Percentiles rank a stretch among this genome's conserved stretches.
Conservation (phyloP, 2,888 invertebrate genomes). For the Scaptomyza cyrtandrae region DNA sequence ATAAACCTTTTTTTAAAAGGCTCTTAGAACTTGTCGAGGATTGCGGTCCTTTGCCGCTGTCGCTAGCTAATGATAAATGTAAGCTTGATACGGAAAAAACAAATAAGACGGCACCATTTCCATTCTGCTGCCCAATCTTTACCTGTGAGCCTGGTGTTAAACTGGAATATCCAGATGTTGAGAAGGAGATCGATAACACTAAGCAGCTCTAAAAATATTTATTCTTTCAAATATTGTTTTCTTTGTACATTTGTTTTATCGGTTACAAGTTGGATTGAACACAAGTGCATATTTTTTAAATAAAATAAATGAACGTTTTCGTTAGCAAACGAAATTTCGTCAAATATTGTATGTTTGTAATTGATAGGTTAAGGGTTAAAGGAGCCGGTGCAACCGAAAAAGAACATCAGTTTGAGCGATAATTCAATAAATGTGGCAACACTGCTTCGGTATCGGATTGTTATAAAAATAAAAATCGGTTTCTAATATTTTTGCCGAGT, state of each 20-base stretch:
- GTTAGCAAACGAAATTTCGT: not conserved
- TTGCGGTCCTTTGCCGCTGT: conserved; percentile 93
- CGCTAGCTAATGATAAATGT: conserved; percentile 91
- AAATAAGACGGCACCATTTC: conserved; percentile 95
- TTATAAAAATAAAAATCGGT: too few relatives aligned
- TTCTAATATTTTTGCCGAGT: too few relatives aligned
- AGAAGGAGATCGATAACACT: conserved; percentile 84
- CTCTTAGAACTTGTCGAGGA: conserved; percentile 94
- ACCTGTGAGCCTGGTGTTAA: conserved; percentile 94
- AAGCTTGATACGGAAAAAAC: conserved; percentile 93
- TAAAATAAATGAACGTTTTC: not conserved
- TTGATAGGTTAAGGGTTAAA: not conserved
- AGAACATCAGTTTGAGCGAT: too few relatives aligned
- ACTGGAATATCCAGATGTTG: conserved; percentile 93
- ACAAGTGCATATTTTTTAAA: not conserved
- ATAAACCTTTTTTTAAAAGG: conserved; percentile 81
- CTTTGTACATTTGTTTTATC: conserved; percentile 3
- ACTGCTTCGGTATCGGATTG: not conserved
- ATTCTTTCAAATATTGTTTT: not conserved
- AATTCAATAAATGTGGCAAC: not conserved
- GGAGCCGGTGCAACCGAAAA: not conserved
- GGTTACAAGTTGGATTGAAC: not conserved
- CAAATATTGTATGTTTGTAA: not conserved
- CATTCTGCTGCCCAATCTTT: conserved; percentile 93
- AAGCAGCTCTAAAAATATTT: conserved; percentile 10